Base-by-base conservation (phyloP, 92 coral and sea anemone species). In the Montipora capitata region DNA sequence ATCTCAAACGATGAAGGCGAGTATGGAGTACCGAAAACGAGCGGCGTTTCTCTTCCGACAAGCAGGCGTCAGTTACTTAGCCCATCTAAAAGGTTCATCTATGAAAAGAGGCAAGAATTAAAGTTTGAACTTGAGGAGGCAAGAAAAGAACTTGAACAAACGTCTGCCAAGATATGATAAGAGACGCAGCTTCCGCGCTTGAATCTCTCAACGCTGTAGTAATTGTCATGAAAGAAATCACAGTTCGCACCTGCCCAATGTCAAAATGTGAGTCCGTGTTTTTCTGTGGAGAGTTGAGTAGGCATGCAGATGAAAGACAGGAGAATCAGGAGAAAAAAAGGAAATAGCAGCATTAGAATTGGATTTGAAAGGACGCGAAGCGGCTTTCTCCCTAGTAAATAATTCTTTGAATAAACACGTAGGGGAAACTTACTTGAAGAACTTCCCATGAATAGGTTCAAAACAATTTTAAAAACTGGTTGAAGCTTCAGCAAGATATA, bases 181-280 rank as follows among this genome's bases (percentile, higher is more conserved):
- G 57, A 51, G 57, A 51, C 57, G 57, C 57, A 51, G 57, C 57
- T 51, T 51, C 1, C 8, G 11, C 57, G 11, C 1, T 51, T 0
- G 7, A 0, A 51, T 16, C 77, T 80, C 52, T 27, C 80, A 62
- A 67, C 18, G 88, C 18, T 88, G 92, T 73, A 68, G 74, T 35
- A 88, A 88, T 56, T 88, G 89, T 66, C 92, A 88, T 51, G 17
- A 66, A 43, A 82, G 16, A n/a, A 88, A 88, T 48, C 89, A 83
- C 88, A 7, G 91, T 87, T 17, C 62, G 89, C 35, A 39, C 89
- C 8, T 82, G 92, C 64, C 12, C 10, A 40, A 49, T 45, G 56
- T 66, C 57, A 13, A 83, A 83, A 83, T 88, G 92, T 39, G 77
- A 73, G 18, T 82, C 78, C 5, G 62, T 76, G 6, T 88, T 73